phyloP scores from a whole-genome alignment of 2,888 invertebrate species.

The Aphidoletes aphidimyza region DNA sequence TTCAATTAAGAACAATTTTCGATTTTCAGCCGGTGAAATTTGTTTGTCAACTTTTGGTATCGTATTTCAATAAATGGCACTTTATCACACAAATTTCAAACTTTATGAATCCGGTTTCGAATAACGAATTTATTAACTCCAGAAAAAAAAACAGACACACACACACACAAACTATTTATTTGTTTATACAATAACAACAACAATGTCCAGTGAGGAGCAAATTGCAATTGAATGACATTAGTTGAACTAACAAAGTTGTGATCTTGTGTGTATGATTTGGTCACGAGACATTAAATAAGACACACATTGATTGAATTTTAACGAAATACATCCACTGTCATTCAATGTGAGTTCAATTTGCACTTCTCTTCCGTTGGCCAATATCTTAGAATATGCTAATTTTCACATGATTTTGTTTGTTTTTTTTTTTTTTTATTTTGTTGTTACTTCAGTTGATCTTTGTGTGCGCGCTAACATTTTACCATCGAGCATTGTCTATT shows the following conservation, averaged over 20 bases:
- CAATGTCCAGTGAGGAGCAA: not conserved
- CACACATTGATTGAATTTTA: not conserved
- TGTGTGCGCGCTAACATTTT: not conserved
- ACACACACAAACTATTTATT: too few relatives aligned
- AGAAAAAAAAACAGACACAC: too few relatives aligned
- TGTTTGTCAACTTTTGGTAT: not conserved
- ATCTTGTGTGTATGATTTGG: not conserved
- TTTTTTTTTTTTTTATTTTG: not conserved
- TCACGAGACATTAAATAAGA: conserved; percentile 32
- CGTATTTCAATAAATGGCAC: not conserved
- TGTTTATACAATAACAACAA: not conserved
- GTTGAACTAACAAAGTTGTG: not conserved
- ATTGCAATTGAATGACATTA: not conserved
- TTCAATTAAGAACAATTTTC: not conserved
- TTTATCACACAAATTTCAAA: not conserved
- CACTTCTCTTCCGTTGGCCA: not conserved
- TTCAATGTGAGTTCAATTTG: not conserved
- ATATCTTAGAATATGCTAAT: not conserved
- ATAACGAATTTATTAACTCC: too few relatives aligned
- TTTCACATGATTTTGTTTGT: too few relatives aligned
- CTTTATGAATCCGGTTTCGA: not conserved
- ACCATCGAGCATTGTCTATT: not conserved
- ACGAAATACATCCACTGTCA: not conserved
- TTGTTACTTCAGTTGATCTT: not conserved
- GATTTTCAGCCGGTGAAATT: not conserved